A percentile compares a stretch with the other conserved stretches of the same genome.
Evolutionary conservation across 2,113 vertebrate genomes (phyloP).

Genomic region (Istiophorus platypterus): DNA sequence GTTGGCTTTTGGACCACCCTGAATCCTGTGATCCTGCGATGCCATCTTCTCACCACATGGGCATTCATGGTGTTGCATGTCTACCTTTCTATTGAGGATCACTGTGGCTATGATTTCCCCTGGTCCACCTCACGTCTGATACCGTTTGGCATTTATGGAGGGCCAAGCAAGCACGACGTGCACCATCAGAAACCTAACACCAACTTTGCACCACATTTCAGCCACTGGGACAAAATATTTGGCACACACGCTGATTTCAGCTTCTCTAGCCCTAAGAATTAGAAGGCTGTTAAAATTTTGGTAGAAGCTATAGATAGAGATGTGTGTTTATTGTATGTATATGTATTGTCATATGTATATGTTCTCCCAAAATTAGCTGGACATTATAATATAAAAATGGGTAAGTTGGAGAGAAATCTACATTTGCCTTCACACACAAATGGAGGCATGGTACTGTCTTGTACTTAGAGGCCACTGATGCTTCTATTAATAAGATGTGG

Average conservation of each 20-base stretch:
- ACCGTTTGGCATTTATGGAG: constrained; percentile 81
- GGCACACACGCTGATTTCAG: constrained; percentile 77
- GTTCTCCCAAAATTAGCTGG: not conserved
- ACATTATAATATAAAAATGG: not conserved
- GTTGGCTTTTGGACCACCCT: constrained; percentile 83
- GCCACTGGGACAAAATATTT: constrained; percentile 82
- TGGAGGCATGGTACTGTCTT: not conserved
- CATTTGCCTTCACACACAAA: not conserved
- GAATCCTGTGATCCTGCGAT: constrained; percentile 78
- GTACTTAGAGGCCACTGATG: too few relatives aligned
- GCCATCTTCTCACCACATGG: constrained; percentile 81
- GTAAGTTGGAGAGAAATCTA: not conserved
- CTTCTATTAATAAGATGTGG: not conserved
- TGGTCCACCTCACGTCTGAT: constrained; percentile 80
- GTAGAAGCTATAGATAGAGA: not conserved
- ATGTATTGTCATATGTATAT: too few relatives aligned
- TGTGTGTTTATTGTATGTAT: not conserved
- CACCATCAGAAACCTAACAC: constrained; percentile 82
- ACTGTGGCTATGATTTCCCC: constrained; percentile 84
- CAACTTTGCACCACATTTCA: constrained; percentile 83
- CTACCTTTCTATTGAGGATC: constrained; percentile 82
- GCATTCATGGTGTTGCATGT: constrained; percentile 81
- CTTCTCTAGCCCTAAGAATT: constrained; percentile 38
- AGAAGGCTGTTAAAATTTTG: not conserved
- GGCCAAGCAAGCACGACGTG: constrained; percentile 79